Evolutionary conservation across 92 coral and sea anemone genomes (phyloP), one percentile per base, ranked within the genome.

Genomic region (Parazoanthus atlanticus): DNA sequence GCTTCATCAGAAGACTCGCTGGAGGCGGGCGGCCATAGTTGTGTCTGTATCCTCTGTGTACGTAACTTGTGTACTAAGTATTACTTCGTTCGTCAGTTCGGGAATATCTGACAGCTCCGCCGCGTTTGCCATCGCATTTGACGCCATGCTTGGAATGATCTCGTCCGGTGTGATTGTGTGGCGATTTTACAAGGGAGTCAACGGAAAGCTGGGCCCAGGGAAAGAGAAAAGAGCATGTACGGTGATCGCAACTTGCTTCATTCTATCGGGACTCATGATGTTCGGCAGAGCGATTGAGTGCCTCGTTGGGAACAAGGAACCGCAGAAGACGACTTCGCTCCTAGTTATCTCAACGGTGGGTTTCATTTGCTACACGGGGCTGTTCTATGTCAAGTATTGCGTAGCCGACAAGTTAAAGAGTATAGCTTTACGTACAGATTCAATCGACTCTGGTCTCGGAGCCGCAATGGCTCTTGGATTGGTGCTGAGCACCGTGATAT

Each of bases 21-120:
- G 98, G 98, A 91, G 98, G 11, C 89, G 93, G 1, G 92, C 95
- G 0, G 98, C 96, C 0, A 83, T 93, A 46, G 71, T 83, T 7
- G 95, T 95, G 23, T 93, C 96, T 2, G 80, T 93, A 13, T 85
- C 93, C 12, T 95, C 99, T 0, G 82, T 93, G 46, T 85, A 89
- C 40, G 92, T 89, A 3, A 92, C 96, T 2, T 89, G 91, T 3
- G 78, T 95, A 33, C 86, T 96, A 12, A 88, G 93, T 16, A 80
- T 95, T 33, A 90, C 95, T 8, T 94, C 96, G 25, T 93, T 96
- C 25, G 92, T 94, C 16, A 89, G 93, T 23, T 95, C 99, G 19
- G 94, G 94, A 30, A 92, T 93, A 34, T 95, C 99, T 4, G 96
- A 91, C 43, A 96, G 99, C 69, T 90, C 99, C 0, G 98, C 98